A percentile compares a stretch with the other conserved stretches of the same genome.
Conservation (phyloP, 2,797 vertebrate genomes). For the Columba guinea region DNA sequence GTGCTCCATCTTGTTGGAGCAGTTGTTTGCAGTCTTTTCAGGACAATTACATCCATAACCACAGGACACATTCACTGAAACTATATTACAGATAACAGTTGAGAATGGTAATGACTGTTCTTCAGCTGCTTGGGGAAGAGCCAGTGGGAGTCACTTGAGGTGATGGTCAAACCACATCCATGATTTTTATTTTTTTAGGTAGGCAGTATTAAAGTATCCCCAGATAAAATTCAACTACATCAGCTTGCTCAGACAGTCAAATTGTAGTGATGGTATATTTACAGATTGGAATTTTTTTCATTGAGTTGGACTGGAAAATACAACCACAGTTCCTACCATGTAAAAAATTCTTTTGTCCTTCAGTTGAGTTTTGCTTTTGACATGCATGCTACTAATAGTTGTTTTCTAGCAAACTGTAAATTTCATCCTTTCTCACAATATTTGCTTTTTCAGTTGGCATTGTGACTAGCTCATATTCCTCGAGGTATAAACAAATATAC, state of each 20-base stretch:
- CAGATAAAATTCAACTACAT: not conserved
- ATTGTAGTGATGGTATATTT: not conserved
- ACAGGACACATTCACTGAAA: slow-evolving; percentile 80
- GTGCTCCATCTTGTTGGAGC: slow-evolving; percentile 90
- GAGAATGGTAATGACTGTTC: slow-evolving; percentile 71
- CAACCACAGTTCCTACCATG: not conserved
- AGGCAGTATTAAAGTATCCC: not conserved
- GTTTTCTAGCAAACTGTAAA: slow-evolving; percentile 20
- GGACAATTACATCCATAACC: slow-evolving; percentile 83
- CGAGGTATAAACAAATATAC: slow-evolving; percentile 65
- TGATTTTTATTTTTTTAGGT: not conserved
- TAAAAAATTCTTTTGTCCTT: slow-evolving; percentile 43
- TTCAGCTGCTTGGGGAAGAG: slow-evolving; percentile 35
- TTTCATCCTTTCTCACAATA: slow-evolving; percentile 8
- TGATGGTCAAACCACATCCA: not conserved
- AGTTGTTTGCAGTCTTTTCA: slow-evolving; percentile 83
- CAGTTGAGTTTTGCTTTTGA: slow-evolving; percentile 28
- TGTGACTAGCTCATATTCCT: slow-evolving; percentile 45
- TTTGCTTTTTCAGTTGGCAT: slow-evolving; percentile 44
- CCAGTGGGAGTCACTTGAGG: not conserved
- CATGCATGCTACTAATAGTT: not conserved
- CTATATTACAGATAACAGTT: slow-evolving; percentile 79
- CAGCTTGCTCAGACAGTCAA: not conserved
- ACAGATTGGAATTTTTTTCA: not conserved
- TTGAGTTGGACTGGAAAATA: not conserved